Conservation (phyloP, 2,888 invertebrate species). For the Himalopsyche kuldschensis region DNA sequence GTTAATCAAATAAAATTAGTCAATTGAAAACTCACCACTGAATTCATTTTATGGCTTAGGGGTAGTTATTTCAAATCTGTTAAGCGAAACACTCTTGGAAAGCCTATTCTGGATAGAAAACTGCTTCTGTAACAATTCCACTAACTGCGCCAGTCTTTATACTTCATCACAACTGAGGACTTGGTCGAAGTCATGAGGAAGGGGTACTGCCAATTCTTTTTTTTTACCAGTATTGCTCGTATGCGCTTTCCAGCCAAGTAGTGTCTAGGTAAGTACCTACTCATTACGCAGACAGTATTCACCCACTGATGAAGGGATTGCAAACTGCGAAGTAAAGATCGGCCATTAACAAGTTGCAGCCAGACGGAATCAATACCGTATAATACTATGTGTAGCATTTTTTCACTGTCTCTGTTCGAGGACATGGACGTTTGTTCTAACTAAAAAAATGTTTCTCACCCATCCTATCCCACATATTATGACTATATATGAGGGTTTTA, state of each 20-base stretch:
- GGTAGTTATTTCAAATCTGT: neutral
- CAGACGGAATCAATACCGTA: too few species aligned
- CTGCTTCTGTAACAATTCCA: neutral
- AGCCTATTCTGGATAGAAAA: constrained; percentile 1
- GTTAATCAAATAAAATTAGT: too few species aligned
- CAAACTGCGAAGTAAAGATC: neutral
- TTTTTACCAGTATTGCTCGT: neutral
- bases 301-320: neutral
- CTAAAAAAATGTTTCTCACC: too few species aligned
- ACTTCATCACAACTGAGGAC: neutral
- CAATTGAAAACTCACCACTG: neutral
- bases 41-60: neutral
- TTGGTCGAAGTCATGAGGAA: neutral
- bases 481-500: too few species aligned
- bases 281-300: neutral
- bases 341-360: too few species aligned
- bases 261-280: neutral
- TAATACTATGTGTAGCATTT: too few species aligned
- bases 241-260: neutral
- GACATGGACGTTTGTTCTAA: too few species aligned
- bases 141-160: neutral
- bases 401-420: too few species aligned
- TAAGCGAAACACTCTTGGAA: neutral
- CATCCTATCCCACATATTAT: too few species aligned
- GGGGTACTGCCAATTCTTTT: neutral